Percentiles rank a stretch among this genome's conserved stretches.
phyloP scores from a whole-genome alignment of 2,888 invertebrate species.

The Petrolisthes cinctipes region DNA sequence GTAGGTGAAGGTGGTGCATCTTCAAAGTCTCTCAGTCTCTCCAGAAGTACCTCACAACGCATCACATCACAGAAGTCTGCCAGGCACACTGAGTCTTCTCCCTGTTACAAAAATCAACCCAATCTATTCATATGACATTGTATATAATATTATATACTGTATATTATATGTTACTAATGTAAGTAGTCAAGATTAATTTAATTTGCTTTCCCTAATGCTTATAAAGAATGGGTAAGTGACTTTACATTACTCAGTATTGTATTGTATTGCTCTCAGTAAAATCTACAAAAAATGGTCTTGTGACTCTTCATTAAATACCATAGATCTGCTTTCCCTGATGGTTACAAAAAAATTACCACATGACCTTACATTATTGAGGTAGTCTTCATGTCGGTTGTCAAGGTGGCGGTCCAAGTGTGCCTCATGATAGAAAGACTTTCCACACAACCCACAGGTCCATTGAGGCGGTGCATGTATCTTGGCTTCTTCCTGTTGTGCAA shows the following conservation, averaged over 20 bases:
- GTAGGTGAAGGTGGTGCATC: slow-evolving; percentile 53
- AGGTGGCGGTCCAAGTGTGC: slow-evolving; percentile 88
- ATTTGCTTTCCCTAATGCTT: too few relatives aligned
- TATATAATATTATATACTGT: too few relatives aligned
- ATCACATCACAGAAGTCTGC: slow-evolving; percentile 96
- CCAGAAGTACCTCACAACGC: slow-evolving; percentile 76
- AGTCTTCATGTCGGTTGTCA: slow-evolving; percentile 67
- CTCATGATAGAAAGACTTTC: slow-evolving; percentile 91
- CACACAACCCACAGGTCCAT: slow-evolving; percentile 82
- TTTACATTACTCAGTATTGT: too few relatives aligned
- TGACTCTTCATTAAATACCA: too few relatives aligned
- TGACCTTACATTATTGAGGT: slow-evolving; percentile 60
- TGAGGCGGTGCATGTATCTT: slow-evolving; percentile 63
- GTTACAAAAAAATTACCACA: neutral
- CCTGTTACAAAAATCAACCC: slow-evolving; percentile 73
- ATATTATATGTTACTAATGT: too few relatives aligned
- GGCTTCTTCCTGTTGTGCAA: slow-evolving; percentile 69
- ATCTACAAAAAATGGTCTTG: too few relatives aligned
- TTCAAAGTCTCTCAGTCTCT: slow-evolving; percentile 49
- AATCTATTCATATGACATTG: too few relatives aligned
- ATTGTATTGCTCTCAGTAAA: too few relatives aligned
- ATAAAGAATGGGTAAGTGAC: too few relatives aligned
- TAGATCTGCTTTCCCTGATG: too few relatives aligned
- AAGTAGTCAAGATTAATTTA: too few relatives aligned
- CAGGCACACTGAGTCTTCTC: slow-evolving; percentile 91